Conservation (phyloP, 1,140 invertebrate genomes). For the Eciton burchellii region DNA sequence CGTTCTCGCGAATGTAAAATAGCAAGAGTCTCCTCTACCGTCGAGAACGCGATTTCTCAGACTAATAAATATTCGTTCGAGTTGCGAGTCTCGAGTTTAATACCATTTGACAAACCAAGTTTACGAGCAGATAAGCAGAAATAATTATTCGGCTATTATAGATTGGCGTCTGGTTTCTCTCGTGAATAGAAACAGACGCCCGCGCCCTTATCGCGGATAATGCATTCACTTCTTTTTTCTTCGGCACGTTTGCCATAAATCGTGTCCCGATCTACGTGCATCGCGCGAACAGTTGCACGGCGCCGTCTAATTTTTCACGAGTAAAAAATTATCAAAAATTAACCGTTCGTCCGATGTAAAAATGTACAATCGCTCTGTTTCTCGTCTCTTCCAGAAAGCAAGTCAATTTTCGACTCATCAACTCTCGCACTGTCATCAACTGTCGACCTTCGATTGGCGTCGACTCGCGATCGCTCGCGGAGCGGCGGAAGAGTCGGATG, state of each 20-base stretch:
- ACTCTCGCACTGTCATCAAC: too few species aligned
- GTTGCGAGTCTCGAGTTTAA: not conserved
- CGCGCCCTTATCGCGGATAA: slow-evolving; percentile 50
- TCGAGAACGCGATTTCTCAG: not conserved
- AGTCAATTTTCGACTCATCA: too few species aligned
- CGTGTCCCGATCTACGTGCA: not conserved
- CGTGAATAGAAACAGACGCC: slow-evolving; percentile 45
- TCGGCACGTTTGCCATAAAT: not conserved
- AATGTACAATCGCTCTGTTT: too few species aligned
- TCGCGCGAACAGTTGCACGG: not conserved
- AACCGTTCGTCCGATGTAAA: too few species aligned
- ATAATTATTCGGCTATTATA: slow-evolving; percentile 59
- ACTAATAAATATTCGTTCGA: not conserved
- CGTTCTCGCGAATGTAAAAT: too few species aligned
- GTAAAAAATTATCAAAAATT: not conserved
- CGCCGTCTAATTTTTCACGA: not conserved
- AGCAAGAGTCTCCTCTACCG: too few species aligned
- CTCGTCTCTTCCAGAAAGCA: not conserved
- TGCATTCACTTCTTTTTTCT: slow-evolving; percentile 42
- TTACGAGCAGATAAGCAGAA: slow-evolving; percentile 40
- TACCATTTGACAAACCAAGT: slow-evolving; percentile 6
- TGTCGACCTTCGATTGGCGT: too few species aligned
- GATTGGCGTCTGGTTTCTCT: slow-evolving; percentile 51
- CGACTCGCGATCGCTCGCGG: too few species aligned
- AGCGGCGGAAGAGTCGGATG: not conserved